These are phyloP conservation scores for Zoanthus sansibaricus DNA, from an alignment of 92 coral and sea anemone species.

Conservation along the genomic window DNA sequence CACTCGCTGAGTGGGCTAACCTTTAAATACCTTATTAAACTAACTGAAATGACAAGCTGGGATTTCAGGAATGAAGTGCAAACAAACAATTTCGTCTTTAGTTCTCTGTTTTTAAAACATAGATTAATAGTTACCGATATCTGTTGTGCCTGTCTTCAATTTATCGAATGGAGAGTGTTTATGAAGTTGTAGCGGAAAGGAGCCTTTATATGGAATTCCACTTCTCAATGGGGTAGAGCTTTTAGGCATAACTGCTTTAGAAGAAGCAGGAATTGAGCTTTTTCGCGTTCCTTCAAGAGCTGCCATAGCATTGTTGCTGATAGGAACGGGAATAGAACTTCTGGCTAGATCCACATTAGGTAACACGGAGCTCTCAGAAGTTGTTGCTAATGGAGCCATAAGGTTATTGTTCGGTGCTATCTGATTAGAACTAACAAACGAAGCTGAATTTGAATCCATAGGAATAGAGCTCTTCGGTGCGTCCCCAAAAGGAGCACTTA, in stretches of 20 bases:
- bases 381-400: slow-evolving; percentile 8
- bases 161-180: slow-evolving; percentile 82
- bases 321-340: slow-evolving; percentile 34
- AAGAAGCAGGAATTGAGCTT: slow-evolving; percentile 28
- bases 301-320: slow-evolving; percentile 43
- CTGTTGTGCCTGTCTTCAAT: slow-evolving; percentile 63
- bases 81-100: too few species aligned
- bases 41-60: too few species aligned
- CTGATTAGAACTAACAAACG: slow-evolving; percentile 11
- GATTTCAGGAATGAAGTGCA: too few species aligned
- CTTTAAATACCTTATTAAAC: too few species aligned
- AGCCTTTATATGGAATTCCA: slow-evolving; percentile 65
- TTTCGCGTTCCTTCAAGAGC: slow-evolving; percentile 54
- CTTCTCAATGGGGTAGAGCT: slow-evolving; percentile 61
- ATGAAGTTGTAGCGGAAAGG: slow-evolving; percentile 89
- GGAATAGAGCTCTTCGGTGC: slow-evolving; percentile 8
- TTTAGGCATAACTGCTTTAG: slow-evolving; percentile 58
- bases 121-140: slow-evolving; percentile 21
- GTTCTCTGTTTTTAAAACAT: too few species aligned
- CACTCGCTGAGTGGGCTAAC: too few species aligned
- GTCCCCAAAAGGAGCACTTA: slow-evolving; percentile 7
- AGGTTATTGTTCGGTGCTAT: slow-evolving; percentile 3
- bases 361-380: neutral
- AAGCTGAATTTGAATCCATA: neutral
- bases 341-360: neutral